Evolutionary conservation across 2,797 vertebrate species (phyloP).

Genomic region (Hylomyscus alleni): DNA sequence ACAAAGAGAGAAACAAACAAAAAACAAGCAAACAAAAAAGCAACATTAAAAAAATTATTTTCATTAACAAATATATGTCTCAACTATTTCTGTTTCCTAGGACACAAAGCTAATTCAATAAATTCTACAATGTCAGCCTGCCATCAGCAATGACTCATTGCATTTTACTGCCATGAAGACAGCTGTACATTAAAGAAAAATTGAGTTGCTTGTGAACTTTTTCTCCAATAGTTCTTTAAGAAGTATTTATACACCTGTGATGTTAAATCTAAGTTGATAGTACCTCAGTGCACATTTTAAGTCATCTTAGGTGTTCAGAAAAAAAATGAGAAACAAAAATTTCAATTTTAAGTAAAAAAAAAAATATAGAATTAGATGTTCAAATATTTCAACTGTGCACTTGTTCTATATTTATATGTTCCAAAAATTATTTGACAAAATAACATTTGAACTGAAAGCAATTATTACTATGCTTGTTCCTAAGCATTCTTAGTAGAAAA

Average conservation of each 20-base stretch:
- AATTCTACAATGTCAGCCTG: neutral
- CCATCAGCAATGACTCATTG: no score
- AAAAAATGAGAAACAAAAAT: neutral
- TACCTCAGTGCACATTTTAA: neutral
- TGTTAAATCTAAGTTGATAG: neutral
- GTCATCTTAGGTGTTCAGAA: neutral
- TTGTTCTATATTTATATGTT: neutral
- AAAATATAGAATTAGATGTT: neutral
- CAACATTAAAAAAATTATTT: neutral
- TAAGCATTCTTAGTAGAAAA: neutral
- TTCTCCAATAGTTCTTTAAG: neutral
- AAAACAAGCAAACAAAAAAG: neutral
- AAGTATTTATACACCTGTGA: neutral
- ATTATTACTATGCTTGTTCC: neutral
- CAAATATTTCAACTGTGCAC: neutral
- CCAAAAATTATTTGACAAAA: neutral
- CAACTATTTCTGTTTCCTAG: neutral
- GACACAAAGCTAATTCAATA: neutral
- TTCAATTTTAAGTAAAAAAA: neutral
- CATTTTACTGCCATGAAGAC: neutral
- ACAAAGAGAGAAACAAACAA: neutral
- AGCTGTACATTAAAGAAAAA: neutral
- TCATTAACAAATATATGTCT: no score
- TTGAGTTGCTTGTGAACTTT: neutral
- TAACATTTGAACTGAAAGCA: neutral